Conservation (phyloP, 35 echinoderm and acorn worm species). For the Eucidaris tribuloides region DNA sequence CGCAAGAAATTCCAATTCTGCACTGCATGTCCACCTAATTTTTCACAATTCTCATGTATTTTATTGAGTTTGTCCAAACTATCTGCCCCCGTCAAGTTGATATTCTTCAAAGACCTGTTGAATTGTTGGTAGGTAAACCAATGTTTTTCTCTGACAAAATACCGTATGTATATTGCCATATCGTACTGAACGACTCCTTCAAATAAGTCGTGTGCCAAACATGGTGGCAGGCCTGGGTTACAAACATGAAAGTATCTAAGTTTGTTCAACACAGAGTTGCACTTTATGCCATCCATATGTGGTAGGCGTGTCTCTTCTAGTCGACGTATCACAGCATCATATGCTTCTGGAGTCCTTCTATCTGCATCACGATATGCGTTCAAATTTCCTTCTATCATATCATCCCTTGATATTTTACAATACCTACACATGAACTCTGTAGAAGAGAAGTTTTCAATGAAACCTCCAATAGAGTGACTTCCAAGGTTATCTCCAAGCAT, state of each 20-base stretch:
- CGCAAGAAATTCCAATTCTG: slow-evolving; percentile 65
- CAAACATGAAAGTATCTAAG: slow-evolving; percentile 80
- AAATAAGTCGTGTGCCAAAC: slow-evolving; percentile 76
- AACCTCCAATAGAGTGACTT: slow-evolving; percentile 45
- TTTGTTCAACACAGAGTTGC: slow-evolving; percentile 48
- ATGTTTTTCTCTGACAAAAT: slow-evolving; percentile 29
- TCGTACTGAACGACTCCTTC: slow-evolving; percentile 66
- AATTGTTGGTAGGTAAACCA: slow-evolving; percentile 58
- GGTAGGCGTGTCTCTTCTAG: no score
- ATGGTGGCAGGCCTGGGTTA: slow-evolving; percentile 51
- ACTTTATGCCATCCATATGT: slow-evolving; percentile 46
- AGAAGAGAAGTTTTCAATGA: slow-evolving; percentile 45
- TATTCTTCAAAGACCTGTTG: slow-evolving; percentile 34
- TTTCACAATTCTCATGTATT: slow-evolving; percentile 33
- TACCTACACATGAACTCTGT: no score
- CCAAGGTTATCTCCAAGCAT: slow-evolving; percentile 50
- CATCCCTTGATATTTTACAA: no score
- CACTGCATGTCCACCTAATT: slow-evolving; percentile 65
- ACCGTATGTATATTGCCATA: slow-evolving; percentile 39
- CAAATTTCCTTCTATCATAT: no score
- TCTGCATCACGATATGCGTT: no score
- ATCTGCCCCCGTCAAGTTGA: slow-evolving; percentile 42
- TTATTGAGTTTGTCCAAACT: slow-evolving; percentile 41
- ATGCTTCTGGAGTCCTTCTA: no score
- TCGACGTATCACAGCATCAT: no score